These are phyloP conservation scores for Oreochromis tanganicae DNA, from an alignment of 2,113 vertebrate species.

Conservation along the genomic window DNA sequence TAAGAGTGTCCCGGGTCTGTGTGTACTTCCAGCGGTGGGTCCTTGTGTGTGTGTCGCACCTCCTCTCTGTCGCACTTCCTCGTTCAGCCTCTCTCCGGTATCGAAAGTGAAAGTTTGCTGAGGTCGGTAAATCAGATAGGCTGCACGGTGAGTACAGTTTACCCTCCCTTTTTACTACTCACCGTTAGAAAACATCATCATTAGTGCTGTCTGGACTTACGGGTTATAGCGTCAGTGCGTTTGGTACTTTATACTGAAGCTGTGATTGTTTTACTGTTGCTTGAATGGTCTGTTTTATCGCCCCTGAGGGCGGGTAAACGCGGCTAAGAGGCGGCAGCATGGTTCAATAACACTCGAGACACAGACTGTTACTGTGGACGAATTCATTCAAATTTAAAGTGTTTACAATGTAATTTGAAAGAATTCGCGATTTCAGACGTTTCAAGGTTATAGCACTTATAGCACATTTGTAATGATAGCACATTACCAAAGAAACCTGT, in stretches of 20 bases:
- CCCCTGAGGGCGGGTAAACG: fast-evolving
- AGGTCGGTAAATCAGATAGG: not conserved
- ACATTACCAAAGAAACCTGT: not conserved
- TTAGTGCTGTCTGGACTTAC: fast-evolving
- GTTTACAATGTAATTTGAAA: not conserved
- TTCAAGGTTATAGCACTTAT: not conserved
- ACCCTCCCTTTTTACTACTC: not conserved
- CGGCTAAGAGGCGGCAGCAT: not conserved
- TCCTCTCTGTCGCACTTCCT: not conserved
- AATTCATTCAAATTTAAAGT: not conserved
- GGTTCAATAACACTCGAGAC: not conserved
- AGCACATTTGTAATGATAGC: not conserved
- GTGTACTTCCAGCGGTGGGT: not conserved
- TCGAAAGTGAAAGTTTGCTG: conserved; percentile 16
- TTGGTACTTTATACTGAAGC: not conserved
- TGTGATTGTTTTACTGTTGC: not conserved
- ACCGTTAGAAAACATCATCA: not conserved
- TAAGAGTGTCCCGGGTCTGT: not conserved
- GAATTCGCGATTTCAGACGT: not conserved
- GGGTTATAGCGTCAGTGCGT: fast-evolving
- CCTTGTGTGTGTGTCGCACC: no score
- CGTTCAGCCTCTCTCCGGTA: fast-evolving
- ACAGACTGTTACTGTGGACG: not conserved
- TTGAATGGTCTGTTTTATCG: not conserved
- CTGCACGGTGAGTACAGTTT: not conserved